Evolutionary conservation across 2,113 vertebrate genomes (phyloP).

Genomic region (Chiloscyllium plagiosum): DNA sequence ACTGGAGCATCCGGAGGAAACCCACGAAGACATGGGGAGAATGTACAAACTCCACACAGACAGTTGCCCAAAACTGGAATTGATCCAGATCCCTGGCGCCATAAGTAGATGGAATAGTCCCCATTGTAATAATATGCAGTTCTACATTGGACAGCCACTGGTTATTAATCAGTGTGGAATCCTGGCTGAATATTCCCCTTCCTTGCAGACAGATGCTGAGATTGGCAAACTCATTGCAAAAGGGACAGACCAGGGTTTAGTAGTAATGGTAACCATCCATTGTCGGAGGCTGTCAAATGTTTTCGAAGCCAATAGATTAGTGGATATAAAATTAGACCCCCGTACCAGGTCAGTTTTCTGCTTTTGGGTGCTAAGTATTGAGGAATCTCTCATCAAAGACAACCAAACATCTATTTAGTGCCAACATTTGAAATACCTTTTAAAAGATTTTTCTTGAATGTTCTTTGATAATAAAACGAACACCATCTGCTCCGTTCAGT

Average conservation of each 20-base stretch:
- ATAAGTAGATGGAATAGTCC: too few species aligned
- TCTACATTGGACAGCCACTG: neutral
- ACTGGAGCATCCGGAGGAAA: too few species aligned
- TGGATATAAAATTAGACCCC: neutral
- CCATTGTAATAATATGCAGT: neutral
- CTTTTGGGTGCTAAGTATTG: neutral
- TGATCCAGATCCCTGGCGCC: too few species aligned
- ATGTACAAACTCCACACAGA: too few species aligned
- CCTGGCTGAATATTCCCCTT: neutral
- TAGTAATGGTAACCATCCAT: neutral
- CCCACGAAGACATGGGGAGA: too few species aligned
- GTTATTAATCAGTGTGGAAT: neutral
- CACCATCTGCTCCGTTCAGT: neutral
- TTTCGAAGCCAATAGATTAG: neutral
- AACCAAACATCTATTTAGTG: neutral
- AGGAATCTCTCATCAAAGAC: neutral
- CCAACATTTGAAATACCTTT: neutral
- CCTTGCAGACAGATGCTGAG: neutral
- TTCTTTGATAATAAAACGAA: constrained; percentile 12
- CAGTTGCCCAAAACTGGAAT: too few species aligned
- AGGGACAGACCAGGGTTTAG: too few species aligned
- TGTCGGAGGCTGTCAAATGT: neutral
- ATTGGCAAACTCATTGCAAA: neutral
- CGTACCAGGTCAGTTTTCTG: neutral
- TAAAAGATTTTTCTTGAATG: neutral